Conservation (phyloP, 64 coral and sea anemone species). For the Porites lutea region DNA sequence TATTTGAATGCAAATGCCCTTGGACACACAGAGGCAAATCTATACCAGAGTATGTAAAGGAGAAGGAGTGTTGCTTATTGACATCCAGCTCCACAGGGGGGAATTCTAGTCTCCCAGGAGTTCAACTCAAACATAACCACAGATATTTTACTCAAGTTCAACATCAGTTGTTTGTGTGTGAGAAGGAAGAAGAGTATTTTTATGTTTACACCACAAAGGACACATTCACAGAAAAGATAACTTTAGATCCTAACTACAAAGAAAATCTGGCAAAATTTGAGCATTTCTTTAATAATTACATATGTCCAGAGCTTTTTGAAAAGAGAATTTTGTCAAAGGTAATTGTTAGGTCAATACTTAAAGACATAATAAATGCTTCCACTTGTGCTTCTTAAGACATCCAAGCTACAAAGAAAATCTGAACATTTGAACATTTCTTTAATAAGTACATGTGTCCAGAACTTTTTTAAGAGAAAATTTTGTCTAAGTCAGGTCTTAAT, state of each 20-base stretch:
- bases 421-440: neutral
- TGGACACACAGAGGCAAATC: conserved; percentile 5
- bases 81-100: neutral
- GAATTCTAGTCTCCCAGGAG: neutral
- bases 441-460: neutral
- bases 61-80: neutral
- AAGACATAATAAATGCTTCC: neutral
- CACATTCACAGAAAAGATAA: neutral
- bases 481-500: neutral
- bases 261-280: conserved; percentile 1
- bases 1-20: neutral
- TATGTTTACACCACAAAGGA: conserved; percentile 23
- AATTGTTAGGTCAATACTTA: neutral
- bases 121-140: neutral
- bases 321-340: neutral
- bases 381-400: neutral
- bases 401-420: neutral
- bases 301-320: neutral
- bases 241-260: neutral
- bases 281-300: neutral
- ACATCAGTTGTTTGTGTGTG: conserved; percentile 35
- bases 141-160: conserved; percentile 19
- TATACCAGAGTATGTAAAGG: neutral
- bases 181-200: neutral
- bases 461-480: neutral